Evolutionary conservation across 2,888 invertebrate genomes (phyloP).

Genomic region (Eilema depressum): DNA sequence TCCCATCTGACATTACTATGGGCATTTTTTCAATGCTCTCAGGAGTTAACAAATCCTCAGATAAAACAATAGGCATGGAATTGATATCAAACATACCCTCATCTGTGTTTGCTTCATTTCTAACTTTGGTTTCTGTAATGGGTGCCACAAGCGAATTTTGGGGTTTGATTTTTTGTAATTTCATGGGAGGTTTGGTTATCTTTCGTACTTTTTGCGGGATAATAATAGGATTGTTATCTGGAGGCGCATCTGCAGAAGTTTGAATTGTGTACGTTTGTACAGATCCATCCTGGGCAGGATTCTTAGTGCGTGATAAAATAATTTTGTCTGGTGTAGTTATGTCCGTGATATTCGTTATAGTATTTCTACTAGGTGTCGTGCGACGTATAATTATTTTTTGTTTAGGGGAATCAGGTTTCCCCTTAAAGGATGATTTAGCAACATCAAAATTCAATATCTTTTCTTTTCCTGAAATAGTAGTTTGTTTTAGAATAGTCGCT

Average conservation of each 20-base stretch:
- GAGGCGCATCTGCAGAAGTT: constrained; percentile 67
- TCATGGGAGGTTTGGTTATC: constrained; percentile 69
- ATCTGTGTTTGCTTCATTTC: constrained; percentile 62
- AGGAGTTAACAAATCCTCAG: constrained; percentile 90
- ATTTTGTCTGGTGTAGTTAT: constrained; percentile 76
- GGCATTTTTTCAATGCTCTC: constrained; percentile 91
- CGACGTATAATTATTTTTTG: constrained; percentile 83
- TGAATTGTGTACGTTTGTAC: constrained; percentile 82
- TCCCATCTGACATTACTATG: constrained; percentile 85
- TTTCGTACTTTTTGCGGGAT: constrained; percentile 79
- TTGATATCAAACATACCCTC: constrained; percentile 90
- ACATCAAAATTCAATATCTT: constrained; percentile 83
- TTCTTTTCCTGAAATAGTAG: constrained; percentile 73
- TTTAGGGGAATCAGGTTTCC: constrained; percentile 71
- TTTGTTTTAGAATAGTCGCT: constrained; percentile 66
- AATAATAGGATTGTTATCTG: constrained; percentile 74
- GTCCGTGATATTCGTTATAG: constrained; percentile 73
- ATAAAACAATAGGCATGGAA: constrained; percentile 92
- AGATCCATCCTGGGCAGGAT: constrained; percentile 69
- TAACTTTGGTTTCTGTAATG: constrained; percentile 60
- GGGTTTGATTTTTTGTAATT: constrained; percentile 75
- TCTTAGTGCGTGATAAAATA: constrained; percentile 73
- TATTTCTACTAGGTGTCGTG: constrained; percentile 67
- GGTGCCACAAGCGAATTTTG: constrained; percentile 68
- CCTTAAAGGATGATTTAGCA: constrained; percentile 70